Percentiles rank a stretch among this genome's conserved stretches.
These are phyloP conservation scores for Helostoma temminkii DNA, from an alignment of 2,797 vertebrate genomes.

Conservation along the genomic window DNA sequence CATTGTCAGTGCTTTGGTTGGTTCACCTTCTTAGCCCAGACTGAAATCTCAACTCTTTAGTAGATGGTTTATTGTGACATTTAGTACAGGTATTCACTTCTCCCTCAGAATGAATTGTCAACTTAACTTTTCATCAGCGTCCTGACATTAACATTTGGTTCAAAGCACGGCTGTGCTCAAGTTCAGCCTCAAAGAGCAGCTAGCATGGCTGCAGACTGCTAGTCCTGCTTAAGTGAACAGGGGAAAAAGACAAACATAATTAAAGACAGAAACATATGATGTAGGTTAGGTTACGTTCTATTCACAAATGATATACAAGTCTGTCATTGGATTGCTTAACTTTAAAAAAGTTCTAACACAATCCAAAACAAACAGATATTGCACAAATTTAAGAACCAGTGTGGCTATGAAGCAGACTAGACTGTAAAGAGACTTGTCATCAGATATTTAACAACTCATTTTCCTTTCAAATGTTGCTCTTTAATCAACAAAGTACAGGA, in stretches of 20 bases:
- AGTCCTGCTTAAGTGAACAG: not conserved
- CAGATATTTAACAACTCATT: not conserved
- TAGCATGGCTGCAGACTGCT: not conserved
- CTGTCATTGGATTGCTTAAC: not conserved
- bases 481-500: not conserved
- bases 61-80: not conserved
- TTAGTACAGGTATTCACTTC: not conserved
- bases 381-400: no score
- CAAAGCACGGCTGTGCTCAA: not conserved
- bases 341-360: no score
- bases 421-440: not conserved
- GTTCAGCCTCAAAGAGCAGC: no score
- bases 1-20: not conserved
- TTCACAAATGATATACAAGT: no score
- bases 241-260: not conserved
- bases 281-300: no score
- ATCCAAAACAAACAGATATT: not conserved
- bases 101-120: not conserved
- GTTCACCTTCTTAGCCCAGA: not conserved
- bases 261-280: not conserved
- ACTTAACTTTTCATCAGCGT: not conserved
- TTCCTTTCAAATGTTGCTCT: not conserved
- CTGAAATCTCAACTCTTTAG: slow-evolving; percentile 2
- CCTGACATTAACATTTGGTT: not conserved
- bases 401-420: not conserved